These are phyloP conservation scores for Cacoxenus indagator DNA, from an alignment of 2,888 invertebrate genomes.

Conservation along the genomic window DNA sequence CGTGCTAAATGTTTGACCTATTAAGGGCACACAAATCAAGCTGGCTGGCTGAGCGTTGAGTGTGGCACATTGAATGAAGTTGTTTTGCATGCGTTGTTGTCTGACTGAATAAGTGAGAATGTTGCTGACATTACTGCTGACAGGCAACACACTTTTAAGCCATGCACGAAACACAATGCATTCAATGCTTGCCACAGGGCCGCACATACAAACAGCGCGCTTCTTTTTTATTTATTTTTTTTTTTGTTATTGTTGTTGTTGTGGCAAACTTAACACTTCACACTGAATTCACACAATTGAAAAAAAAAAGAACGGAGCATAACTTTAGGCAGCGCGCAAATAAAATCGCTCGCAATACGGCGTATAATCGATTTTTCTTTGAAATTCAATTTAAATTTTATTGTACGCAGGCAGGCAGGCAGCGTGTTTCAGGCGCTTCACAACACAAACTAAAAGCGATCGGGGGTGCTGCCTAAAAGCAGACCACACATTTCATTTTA, in stretches of 20 bases:
- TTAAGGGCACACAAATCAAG: constrained; percentile 55
- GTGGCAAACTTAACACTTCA: background rate
- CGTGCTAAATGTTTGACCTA: constrained; percentile 46
- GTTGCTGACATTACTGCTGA: constrained; percentile 1
- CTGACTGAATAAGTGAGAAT: background rate
- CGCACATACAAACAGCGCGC: too few relatives aligned
- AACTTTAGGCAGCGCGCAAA: constrained; percentile 13
- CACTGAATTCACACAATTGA: background rate
- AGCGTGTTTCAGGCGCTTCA: constrained; percentile 34
- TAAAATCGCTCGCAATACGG: constrained; percentile 46
- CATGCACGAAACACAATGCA: background rate
- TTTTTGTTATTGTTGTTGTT: background rate
- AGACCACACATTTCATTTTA: background rate
- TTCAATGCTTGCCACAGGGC: background rate
- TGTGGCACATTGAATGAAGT: background rate
- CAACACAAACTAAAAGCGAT: constrained; percentile 46
- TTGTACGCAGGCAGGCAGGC: constrained; percentile 23
- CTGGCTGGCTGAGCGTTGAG: constrained; percentile 28
- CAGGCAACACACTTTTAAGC: too few relatives aligned
- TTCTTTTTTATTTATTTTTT: too few relatives aligned
- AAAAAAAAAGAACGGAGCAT: constrained; percentile 22
- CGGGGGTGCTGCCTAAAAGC: constrained; percentile 25
- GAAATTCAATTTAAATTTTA: constrained; percentile 12
- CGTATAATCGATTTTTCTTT: constrained; percentile 54
- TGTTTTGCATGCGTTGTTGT: constrained; percentile 12